Evolutionary conservation across 2,797 vertebrate species (phyloP), one percentile per base, ranked within the genome.

Genomic region (Xerus rutilus): DNA sequence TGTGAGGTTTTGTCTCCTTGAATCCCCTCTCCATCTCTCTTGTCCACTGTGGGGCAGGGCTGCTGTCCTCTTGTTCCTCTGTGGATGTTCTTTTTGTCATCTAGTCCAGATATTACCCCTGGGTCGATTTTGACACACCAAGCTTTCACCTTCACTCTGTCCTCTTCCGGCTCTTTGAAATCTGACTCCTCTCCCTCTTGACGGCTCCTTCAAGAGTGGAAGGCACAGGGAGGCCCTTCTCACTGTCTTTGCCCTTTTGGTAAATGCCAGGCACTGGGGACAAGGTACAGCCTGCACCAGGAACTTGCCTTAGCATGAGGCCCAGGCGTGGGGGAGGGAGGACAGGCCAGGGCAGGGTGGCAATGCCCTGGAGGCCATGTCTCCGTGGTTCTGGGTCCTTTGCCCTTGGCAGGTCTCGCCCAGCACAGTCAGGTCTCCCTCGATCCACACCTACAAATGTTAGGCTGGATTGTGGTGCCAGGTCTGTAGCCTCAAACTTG

Each of bases 211-310:
- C 49, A 3, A 84, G 96, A 95, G 96, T 18, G 43, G 83, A 96
- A 59, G 88, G 93, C 84, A 74, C 91, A 83, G 92, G 74, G 65
- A 95, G 92, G 84, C 91, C 52, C 65, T 91, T 95, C 95, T 97
- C 82, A 8, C 92, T 87, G 79, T 78, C 91, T 82, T 94, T 97
- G 97, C 96, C 97, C 97, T 98, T 98, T 96, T 9, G 74, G 94
- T 95, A 97, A 97, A 97, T 98, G 97, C 97, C 97, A 98, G 78
- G 81, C 91, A 15, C 92, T 93, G n/a, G 59, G 87, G 84, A 96
- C 89, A 96, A 96, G 96, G 97, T 94, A 97, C 96, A 96, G 78
- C 89, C 69, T 94, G 96, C 64, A 88, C 96, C 96, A 96, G 95
- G 89, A 97, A 87, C 94, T 92, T 65, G 86, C 84, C 62, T 89